phyloP scores from a whole-genome alignment of 2,797 vertebrate species.

The Tiaroga cobitis region DNA sequence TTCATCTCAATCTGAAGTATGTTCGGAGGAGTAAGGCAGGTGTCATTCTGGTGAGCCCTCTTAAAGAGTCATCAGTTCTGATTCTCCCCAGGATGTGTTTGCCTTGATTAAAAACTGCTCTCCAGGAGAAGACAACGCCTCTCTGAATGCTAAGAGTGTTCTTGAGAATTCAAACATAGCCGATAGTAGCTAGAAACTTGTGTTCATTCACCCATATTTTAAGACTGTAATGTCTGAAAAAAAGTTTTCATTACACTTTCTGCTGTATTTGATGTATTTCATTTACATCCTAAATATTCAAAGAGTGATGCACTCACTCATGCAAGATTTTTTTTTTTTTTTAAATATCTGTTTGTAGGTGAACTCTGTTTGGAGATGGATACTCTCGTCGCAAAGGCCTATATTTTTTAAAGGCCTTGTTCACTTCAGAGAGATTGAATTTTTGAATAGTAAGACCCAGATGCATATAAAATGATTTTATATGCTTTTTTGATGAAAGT shows the following conservation, averaged over 20 bases:
- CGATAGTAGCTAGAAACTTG: constrained; percentile 7
- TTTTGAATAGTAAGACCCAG: constrained; percentile 46
- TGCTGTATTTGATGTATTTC: background rate
- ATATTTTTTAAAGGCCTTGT: constrained; percentile 30
- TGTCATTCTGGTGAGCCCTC: constrained; percentile 14
- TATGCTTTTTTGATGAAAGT: constrained; percentile 24
- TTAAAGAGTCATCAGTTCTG: constrained; percentile 33
- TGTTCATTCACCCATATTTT: constrained; percentile 37
- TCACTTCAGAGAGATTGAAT: constrained; percentile 23
- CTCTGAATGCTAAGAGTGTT: constrained; percentile 41
- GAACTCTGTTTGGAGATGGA: background rate
- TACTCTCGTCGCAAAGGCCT: background rate
- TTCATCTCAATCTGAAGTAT: constrained; percentile 18
- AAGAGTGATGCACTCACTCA: background rate
- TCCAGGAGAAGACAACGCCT: constrained; percentile 32
- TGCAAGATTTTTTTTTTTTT: background rate
- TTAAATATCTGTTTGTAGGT: background rate
- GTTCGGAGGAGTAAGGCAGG: constrained; percentile 5
- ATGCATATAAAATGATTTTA: constrained; percentile 32
- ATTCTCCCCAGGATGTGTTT: constrained; percentile 32
- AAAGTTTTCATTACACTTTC: background rate
- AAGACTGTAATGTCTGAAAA: background rate
- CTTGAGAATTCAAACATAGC: constrained; percentile 17
- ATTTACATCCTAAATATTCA: background rate
- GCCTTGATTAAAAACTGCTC: constrained; percentile 50